Evolutionary conservation across 2,113 vertebrate species (phyloP), one percentile per base, ranked within the genome.

Genomic region (Scytalopus superciliaris): DNA sequence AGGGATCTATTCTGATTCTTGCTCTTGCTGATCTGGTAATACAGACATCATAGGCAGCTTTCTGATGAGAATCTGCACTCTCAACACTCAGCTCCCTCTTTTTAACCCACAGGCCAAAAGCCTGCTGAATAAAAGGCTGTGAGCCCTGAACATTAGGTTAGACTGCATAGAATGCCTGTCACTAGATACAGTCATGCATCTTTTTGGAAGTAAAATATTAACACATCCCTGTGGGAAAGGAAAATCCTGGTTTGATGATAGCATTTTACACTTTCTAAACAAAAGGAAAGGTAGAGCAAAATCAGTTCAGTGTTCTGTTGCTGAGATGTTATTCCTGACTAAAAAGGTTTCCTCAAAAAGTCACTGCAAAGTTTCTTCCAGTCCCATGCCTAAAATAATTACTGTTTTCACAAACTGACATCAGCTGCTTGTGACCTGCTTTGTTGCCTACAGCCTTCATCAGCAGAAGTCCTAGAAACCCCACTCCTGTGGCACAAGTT

Each of bases 151-250:
- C 3, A 2, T 44, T 16, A 84, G 33, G 72, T 57, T 56, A 74
- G 37, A 45, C 42, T 62, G 18, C 77, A 74, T 0, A 56, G 62
- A 53, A 56, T 81, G 45, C 19, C 53, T 63, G 49, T 59, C 28
- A 47, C 37, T 17, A 52, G 22, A 31, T 63, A 25, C 6, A 84
- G 35, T 27, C 60, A 44, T 66, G 50, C 21, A 37, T 25, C 9
- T 55, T 44, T 72, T 74, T 53, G 39, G 52, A 77, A 84, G n/a
- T 87, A 89, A 94, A 94, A 84, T 47, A 93, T 78, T 89, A 93
- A 89, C 37, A 31, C 24, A 50, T 1, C 2, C 33, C 68, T 35
- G 17, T 47, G 55, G 49, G 84, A 87, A 89, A 73, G 77, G 57
- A 87, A 82, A 91, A 80, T 69, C 50, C 78, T 66, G 62, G 84